Conservation (phyloP, 2,888 invertebrate genomes). For the Tetragonula carbonaria region DNA sequence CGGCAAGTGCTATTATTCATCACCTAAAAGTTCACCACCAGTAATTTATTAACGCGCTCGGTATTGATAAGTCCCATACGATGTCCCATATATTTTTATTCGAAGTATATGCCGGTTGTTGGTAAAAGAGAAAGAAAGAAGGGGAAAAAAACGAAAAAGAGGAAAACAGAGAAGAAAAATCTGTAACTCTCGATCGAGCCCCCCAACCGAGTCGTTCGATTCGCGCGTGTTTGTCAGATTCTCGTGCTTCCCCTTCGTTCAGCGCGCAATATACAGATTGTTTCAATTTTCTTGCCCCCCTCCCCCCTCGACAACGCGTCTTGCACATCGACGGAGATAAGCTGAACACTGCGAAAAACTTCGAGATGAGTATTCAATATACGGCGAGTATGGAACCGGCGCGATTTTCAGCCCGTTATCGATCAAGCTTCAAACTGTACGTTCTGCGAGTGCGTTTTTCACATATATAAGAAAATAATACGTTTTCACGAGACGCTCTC, state of each 20-base stretch:
- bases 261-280: background rate
- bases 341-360: background rate
- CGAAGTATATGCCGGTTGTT: constrained; percentile 30
- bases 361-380: background rate
- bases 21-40: background rate
- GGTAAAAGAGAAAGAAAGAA: background rate
- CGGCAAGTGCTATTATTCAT: background rate
- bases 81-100: constrained; percentile 63
- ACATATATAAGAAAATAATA: background rate
- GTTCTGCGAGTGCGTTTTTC: constrained; percentile 4
- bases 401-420: background rate
- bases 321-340: constrained; percentile 5
- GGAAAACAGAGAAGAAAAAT: background rate
- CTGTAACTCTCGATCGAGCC: background rate
- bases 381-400: background rate
- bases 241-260: background rate
- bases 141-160: background rate
- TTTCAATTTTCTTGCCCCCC: background rate
- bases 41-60: constrained; percentile 3
- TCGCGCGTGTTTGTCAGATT: background rate
- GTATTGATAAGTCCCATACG: background rate
- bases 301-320: background rate
- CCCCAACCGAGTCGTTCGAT: background rate
- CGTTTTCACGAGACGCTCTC: background rate
- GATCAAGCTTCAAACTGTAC: background rate